Evolutionary conservation across 2,888 invertebrate genomes (phyloP), one percentile per base, ranked within the genome.

Genomic region (Parelbella ahira): DNA sequence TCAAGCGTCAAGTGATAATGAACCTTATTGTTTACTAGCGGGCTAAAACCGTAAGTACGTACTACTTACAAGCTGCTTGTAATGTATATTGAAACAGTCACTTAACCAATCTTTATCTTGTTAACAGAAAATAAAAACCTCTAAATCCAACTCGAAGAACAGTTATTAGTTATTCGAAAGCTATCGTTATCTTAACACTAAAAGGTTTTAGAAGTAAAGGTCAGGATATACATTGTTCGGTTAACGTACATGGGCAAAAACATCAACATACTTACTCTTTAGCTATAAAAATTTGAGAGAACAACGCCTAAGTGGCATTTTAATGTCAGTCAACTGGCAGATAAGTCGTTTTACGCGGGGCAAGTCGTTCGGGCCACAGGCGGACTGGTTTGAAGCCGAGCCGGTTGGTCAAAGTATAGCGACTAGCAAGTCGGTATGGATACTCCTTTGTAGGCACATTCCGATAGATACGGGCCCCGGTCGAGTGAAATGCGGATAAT

Each of bases 311-410:
- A 83, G 75, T 82, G 81, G 83, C 74, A 82, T 81, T 81, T 76
- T 79, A 63, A 82, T 83, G 86, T 84, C 86, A 84, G 81, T 86
- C 83, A 83, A 86, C 82, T 73, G 80, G 79, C 55, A 50, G 56
- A 73, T 87, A 69, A 36, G 77, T 39, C 66, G 62, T 83, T 84
- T 68, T 58, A 61, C 39, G 56, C 50, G 60, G 50, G 47, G 41
- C 56, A n/a, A n/a, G n/a, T n/a, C n/a, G n/a, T n/a, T n/a, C 56
- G 59, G 65, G 62, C 61, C 54, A 61, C 50, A 60, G 55, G 53
- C 56, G 58, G 66, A 68, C 68, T 63, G 68, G 69, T 68, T 68
- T 78, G 56, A 56, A 57, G 54, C 58, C 54, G 59, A 83, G 84
- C 86, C 86, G 84, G 86, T 84, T 72, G 75, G 63, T 58, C 75